Conservation (phyloP, 1,140 invertebrate genomes). For the Ips typographus region DNA sequence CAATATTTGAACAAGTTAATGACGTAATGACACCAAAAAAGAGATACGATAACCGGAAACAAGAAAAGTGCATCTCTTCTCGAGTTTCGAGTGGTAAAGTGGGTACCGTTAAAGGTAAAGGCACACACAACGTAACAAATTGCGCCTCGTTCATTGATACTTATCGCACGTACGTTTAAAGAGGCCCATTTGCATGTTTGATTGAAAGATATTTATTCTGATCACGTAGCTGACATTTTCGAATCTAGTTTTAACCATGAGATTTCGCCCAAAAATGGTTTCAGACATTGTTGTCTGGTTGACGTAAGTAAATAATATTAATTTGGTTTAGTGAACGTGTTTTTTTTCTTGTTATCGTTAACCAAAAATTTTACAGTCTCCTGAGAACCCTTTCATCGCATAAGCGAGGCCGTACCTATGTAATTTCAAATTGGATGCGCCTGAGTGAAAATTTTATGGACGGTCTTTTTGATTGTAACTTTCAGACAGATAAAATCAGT, state of each 20-base stretch:
- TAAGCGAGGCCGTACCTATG: no score
- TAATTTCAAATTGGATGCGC: no score
- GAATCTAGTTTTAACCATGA: neutral
- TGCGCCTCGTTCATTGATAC: neutral
- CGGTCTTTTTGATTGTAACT: no score
- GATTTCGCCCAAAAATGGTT: neutral
- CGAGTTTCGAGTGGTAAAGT: neutral
- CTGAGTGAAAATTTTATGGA: no score
- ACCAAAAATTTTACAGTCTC: no score
- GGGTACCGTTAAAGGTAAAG: neutral
- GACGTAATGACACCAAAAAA: neutral
- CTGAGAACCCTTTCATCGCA: no score
- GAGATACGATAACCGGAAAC: neutral
- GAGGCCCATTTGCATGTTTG: neutral
- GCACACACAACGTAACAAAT: neutral
- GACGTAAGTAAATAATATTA: no score
- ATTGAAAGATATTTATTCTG: neutral
- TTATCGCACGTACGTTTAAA: conserved; percentile 2
- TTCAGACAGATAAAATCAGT: no score
- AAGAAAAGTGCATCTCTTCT: conserved; percentile 6
- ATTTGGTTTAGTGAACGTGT: no score
- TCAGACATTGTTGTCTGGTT: no score
- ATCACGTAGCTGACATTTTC: neutral
- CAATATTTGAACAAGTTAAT: neutral
- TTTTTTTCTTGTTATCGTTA: no score